phyloP scores from a whole-genome alignment of 1,140 invertebrate species.

The Bradynema listronoti region DNA sequence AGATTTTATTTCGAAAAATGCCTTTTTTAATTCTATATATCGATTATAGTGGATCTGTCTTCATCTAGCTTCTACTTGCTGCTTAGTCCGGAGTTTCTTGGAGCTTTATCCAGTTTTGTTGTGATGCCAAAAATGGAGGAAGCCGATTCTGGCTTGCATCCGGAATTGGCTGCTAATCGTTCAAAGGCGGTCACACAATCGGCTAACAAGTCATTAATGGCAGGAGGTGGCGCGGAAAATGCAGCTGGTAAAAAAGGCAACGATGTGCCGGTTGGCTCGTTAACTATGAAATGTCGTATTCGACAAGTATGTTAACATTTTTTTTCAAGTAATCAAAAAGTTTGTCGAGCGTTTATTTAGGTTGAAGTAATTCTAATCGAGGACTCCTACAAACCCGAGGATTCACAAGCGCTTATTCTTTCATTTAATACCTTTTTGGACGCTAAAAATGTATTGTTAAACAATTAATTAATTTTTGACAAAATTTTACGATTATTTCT shows the following conservation, averaged over 20 bases:
- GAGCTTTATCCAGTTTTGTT: constrained; percentile 48
- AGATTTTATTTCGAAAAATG: too few relatives aligned
- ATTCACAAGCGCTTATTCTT: constrained; percentile 79
- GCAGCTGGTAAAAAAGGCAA: constrained; percentile 21
- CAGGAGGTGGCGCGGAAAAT: neutral
- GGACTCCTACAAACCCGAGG: constrained; percentile 69
- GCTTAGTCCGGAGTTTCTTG: constrained; percentile 52
- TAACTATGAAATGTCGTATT: constrained; percentile 72
- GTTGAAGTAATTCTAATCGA: constrained; percentile 89
- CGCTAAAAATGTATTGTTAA: constrained; percentile 25
- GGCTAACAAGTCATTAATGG: constrained; percentile 1
- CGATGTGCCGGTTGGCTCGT: constrained; percentile 54
- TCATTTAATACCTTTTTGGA: constrained; percentile 65
- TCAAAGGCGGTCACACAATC: neutral
- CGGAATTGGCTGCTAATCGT: neutral
- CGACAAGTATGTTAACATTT: too few relatives aligned
- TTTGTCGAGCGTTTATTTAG: too few relatives aligned
- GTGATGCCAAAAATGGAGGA: constrained; percentile 38
- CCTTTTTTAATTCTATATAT: too few relatives aligned
- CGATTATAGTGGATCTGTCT: constrained; percentile 40
- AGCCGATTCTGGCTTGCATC: too few relatives aligned
- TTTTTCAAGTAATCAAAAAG: too few relatives aligned
- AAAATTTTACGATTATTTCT: constrained; percentile 19
- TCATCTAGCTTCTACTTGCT: constrained; percentile 52
- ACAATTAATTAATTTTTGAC: constrained; percentile 5